phyloP scores from a whole-genome alignment of 2,113 vertebrate species.

The Polypterus senegalus region DNA sequence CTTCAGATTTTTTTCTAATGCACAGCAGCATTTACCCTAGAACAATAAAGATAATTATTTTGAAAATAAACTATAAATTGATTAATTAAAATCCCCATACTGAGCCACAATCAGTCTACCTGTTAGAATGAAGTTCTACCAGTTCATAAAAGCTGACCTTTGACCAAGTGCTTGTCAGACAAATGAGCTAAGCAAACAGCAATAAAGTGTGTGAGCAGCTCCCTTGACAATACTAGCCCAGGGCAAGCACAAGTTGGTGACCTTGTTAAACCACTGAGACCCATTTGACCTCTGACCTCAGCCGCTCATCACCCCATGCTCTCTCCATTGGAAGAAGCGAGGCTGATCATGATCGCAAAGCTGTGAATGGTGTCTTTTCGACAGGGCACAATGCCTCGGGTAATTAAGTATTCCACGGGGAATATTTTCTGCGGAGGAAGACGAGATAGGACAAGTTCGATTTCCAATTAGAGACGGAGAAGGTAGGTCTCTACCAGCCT shows the following conservation, averaged over 20 bases:
- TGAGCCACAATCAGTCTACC: not conserved
- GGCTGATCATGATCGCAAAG: not conserved
- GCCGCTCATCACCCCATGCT: not conserved
- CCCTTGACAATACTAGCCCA: not conserved
- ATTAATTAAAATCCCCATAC: too few species aligned
- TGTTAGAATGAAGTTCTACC: not conserved
- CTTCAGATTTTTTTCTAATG: too few species aligned
- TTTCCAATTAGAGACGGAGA: conserved; percentile 3
- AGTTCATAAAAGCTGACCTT: conserved; percentile 10
- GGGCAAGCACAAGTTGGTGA: not conserved
- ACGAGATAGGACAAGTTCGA: not conserved
- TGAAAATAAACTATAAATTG: too few species aligned
- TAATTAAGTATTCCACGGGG: conserved; percentile 3
- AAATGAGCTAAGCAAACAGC: conserved; percentile 24
- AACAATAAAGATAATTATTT: too few species aligned
- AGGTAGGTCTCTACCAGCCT: not conserved
- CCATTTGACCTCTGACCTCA: not conserved
- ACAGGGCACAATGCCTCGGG: conserved; percentile 3
- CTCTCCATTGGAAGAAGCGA: not conserved
- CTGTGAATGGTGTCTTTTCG: conserved; percentile 3
- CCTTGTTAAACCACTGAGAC: not conserved
- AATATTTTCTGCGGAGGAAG: not conserved
- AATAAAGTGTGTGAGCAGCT: conserved; percentile 12
- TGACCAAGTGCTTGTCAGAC: conserved; percentile 13
- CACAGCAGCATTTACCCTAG: too few species aligned